Percentiles rank a stretch among this genome's conserved stretches.
Evolutionary conservation across 2,797 vertebrate genomes (phyloP).

Genomic region (Schizothorax lantsangensis): DNA sequence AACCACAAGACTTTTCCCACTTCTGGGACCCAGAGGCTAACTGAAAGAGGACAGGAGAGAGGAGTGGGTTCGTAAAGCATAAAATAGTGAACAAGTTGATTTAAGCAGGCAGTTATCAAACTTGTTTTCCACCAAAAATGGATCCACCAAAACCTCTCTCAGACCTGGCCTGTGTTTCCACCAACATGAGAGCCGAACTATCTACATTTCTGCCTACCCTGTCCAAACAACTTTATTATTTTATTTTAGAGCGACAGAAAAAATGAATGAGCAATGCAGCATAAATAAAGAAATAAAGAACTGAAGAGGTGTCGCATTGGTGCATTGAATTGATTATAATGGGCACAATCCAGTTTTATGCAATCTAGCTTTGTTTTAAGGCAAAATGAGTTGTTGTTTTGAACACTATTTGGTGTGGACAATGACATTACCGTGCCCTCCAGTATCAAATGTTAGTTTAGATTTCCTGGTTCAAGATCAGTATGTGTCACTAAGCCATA

Average conservation of each 20-base stretch:
- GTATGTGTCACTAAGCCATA: background rate
- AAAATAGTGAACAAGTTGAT: background rate
- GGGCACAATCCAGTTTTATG: background rate
- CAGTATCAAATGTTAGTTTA: background rate
- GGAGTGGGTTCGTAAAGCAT: background rate
- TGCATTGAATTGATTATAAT: background rate
- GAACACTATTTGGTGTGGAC: background rate
- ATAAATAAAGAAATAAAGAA: background rate
- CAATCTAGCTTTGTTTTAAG: background rate
- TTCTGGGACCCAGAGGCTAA: conserved; percentile 4
- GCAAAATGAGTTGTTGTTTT: background rate
- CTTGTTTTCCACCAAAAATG: background rate
- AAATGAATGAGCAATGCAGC: background rate
- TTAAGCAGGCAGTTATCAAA: background rate
- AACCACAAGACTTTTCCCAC: conserved; percentile 29
- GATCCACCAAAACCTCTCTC: background rate
- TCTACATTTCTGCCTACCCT: background rate
- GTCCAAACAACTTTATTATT: background rate
- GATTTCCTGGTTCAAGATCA: background rate
- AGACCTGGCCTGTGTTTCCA: background rate
- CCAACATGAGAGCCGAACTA: background rate
- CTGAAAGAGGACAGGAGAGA: background rate
- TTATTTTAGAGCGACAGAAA: background rate
- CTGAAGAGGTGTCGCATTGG: background rate
- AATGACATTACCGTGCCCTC: background rate